Percentiles rank a stretch among this genome's conserved stretches.
Conservation (phyloP, 2,113 vertebrate genomes). For the Formicarius rufipectus region DNA sequence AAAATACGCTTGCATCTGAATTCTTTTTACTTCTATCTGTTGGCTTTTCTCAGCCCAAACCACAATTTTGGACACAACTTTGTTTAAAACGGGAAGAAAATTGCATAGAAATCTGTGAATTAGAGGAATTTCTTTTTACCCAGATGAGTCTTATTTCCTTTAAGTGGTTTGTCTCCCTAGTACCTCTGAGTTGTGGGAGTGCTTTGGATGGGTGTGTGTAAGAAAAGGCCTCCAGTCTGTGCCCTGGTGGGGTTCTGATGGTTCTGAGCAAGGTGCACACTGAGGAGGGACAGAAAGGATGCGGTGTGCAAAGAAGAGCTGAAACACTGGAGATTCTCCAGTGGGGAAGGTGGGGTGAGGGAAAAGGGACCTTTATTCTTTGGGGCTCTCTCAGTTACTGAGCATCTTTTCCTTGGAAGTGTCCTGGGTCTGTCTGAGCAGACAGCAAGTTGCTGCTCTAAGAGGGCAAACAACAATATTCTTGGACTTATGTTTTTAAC, state of each 20-base stretch:
- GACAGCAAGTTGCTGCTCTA: neutral
- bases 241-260: neutral
- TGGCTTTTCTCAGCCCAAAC: constrained; percentile 5
- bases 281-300: neutral
- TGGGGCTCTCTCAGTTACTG: neutral
- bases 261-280: neutral
- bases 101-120: neutral
- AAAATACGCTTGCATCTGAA: constrained; percentile 15
- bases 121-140: neutral
- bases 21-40: neutral
- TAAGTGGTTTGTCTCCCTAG: neutral
- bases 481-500: neutral
- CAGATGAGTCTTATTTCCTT: neutral
- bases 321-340: neutral
- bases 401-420: neutral
- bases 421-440: neutral
- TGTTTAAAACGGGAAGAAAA: neutral
- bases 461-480: neutral
- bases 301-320: neutral
- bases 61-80: neutral
- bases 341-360: neutral
- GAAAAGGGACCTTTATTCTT: neutral
- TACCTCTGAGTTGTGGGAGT: neutral
- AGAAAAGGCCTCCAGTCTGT: neutral
- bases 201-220: neutral